phyloP scores from a whole-genome alignment of 2,888 invertebrate genomes.

The Eremobia ochroleuca region DNA sequence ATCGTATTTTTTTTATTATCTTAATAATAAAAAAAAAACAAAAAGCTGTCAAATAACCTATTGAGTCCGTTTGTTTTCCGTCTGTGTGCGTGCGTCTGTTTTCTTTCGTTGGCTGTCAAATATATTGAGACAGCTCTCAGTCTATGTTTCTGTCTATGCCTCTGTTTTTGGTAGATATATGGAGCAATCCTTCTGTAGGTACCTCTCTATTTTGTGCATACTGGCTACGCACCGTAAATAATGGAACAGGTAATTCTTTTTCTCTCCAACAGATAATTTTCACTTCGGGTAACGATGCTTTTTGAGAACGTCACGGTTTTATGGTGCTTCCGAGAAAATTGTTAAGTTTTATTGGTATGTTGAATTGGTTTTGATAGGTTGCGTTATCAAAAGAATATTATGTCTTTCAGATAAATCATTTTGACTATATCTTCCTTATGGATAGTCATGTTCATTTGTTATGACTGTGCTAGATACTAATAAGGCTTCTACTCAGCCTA shows the following conservation, averaged over 20 bases:
- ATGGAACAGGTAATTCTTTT: slow-evolving; percentile 44
- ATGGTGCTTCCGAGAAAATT: slow-evolving; percentile 10
- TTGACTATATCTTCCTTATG: not conserved
- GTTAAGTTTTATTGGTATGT: slow-evolving; percentile 7
- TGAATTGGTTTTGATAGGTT: not conserved
- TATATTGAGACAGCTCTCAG: too few relatives aligned
- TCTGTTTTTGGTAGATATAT: not conserved
- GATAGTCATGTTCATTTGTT: not conserved
- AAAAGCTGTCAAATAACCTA: not conserved
- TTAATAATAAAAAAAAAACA: too few relatives aligned
- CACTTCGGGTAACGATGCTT: slow-evolving; percentile 54
- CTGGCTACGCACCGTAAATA: slow-evolving; percentile 47
- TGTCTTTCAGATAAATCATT: not conserved
- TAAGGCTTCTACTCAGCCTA: too few relatives aligned
- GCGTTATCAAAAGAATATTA: not conserved
- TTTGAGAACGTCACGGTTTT: slow-evolving; percentile 37
- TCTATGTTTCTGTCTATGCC: not conserved
- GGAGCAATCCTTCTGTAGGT: not conserved
- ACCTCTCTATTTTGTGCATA: not conserved
- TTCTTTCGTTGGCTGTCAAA: not conserved
- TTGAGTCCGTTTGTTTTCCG: too few relatives aligned
- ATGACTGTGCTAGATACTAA: not conserved
- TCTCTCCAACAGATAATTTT: slow-evolving; percentile 59
- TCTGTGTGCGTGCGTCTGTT: not conserved
- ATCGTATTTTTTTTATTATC: not conserved